Conservation (phyloP, 2,113 vertebrate genomes). For the Arothron firmamentum region DNA sequence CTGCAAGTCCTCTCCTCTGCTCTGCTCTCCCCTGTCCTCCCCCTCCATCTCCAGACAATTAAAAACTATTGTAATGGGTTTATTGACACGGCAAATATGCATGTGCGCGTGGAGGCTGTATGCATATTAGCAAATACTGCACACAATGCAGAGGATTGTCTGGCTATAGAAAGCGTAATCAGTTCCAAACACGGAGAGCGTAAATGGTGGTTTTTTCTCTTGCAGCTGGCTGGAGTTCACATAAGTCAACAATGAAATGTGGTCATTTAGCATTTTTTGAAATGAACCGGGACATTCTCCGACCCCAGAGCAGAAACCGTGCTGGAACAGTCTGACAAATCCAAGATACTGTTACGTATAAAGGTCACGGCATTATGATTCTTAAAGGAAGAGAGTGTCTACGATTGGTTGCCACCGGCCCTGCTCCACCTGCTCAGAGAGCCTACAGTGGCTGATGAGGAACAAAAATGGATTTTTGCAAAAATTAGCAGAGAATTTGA, state of each 20-base stretch:
- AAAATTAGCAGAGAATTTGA: too few species aligned
- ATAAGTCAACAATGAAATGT: slow-evolving; percentile 8
- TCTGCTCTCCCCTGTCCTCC: not conserved
- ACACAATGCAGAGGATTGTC: slow-evolving; percentile 46
- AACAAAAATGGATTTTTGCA: too few species aligned
- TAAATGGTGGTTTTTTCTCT: slow-evolving; percentile 12
- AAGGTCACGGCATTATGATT: not conserved
- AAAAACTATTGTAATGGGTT: slow-evolving; percentile 53
- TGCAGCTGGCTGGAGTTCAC: not conserved
- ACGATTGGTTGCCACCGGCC: too few species aligned
- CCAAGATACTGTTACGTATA: not conserved
- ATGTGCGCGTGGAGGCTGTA: slow-evolving; percentile 41
- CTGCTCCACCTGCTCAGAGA: too few species aligned
- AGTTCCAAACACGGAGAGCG: slow-evolving; percentile 32
- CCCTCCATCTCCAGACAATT: slow-evolving; percentile 42
- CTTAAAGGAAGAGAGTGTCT: not conserved
- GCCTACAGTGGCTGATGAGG: too few species aligned
- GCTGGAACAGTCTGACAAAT: not conserved
- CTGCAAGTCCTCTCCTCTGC: slow-evolving; percentile 21
- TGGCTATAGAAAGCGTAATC: slow-evolving; percentile 49
- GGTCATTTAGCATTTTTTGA: slow-evolving; percentile 4
- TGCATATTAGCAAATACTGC: slow-evolving; percentile 31
- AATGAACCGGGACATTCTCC: not conserved
- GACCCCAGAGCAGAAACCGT: not conserved
- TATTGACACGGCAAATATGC: slow-evolving; percentile 61